Conservation (phyloP, 2,113 vertebrate genomes). For the Callopanchax toddi region DNA sequence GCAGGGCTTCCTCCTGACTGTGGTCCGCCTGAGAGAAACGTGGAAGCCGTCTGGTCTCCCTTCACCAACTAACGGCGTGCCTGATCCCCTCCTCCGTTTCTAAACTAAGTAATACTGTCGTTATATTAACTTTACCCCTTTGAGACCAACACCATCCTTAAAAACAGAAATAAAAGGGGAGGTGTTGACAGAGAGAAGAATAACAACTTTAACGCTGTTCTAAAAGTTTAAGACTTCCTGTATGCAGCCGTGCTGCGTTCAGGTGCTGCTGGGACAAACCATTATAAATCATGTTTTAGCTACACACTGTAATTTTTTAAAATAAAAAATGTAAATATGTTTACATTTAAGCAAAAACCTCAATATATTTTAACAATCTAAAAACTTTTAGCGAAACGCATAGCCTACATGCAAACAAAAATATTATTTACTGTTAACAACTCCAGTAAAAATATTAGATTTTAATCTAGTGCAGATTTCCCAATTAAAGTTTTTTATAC, state of each 20-base stretch:
- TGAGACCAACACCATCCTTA: constrained; percentile 41
- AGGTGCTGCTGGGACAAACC: constrained; percentile 17
- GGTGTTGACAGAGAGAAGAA: not conserved
- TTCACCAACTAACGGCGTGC: not conserved
- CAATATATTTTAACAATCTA: too few relatives aligned
- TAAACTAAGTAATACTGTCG: not conserved
- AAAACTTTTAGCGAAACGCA: too few relatives aligned
- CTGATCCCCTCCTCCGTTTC: constrained; percentile 4
- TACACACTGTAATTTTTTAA: too few relatives aligned
- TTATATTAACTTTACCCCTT: constrained; percentile 5
- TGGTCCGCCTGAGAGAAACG: not conserved
- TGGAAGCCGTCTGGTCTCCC: constrained; percentile 13
- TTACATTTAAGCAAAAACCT: too few relatives aligned
- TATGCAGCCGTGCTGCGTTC: constrained; percentile 56
- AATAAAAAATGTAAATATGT: too few relatives aligned
- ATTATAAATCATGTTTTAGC: not conserved
- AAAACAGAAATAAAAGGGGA: not conserved
- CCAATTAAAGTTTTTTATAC: too few relatives aligned
- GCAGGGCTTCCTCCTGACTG: not conserved
- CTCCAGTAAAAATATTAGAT: too few relatives aligned
- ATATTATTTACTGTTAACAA: too few relatives aligned
- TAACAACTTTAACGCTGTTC: constrained; percentile 37
- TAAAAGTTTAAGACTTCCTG: constrained; percentile 76
- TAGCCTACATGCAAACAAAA: too few relatives aligned
- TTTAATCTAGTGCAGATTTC: too few relatives aligned